Evolutionary conservation across 2,797 vertebrate species (phyloP).

Genomic region (Otus scops): DNA sequence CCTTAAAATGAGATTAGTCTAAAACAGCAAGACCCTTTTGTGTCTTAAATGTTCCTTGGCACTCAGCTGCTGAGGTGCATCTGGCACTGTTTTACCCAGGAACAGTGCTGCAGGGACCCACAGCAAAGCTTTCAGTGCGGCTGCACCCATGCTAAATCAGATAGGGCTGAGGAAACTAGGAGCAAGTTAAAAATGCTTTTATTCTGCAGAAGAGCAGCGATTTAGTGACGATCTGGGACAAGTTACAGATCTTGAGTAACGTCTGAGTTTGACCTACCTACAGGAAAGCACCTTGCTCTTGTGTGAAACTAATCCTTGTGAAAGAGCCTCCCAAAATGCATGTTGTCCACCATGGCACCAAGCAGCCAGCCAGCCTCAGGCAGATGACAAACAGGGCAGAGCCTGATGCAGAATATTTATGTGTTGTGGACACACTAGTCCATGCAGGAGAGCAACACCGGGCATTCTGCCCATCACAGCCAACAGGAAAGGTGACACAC

Average conservation of each 20-base stretch:
- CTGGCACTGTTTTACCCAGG: neutral
- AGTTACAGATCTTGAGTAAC: neutral
- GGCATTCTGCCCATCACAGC: neutral
- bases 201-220: neutral
- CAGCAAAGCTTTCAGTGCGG: neutral
- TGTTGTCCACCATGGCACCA: accelerated
- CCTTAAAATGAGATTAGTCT: neutral
- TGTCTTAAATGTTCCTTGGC: neutral
- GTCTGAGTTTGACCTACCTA: accelerated
- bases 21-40: neutral
- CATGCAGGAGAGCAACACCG: neutral
- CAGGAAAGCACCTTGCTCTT: neutral
- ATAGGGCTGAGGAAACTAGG: neutral
- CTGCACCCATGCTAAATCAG: neutral
- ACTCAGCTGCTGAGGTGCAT: neutral
- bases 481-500: neutral
- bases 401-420: neutral
- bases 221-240: neutral
- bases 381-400: neutral
- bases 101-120: neutral
- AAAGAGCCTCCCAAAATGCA: neutral
- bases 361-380: neutral
- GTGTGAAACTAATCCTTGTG: neutral
- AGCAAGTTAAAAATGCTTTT: neutral
- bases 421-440: neutral